These are phyloP conservation scores for Aegithalos caudatus DNA, from an alignment of 2,113 vertebrate species.

Conservation along the genomic window DNA sequence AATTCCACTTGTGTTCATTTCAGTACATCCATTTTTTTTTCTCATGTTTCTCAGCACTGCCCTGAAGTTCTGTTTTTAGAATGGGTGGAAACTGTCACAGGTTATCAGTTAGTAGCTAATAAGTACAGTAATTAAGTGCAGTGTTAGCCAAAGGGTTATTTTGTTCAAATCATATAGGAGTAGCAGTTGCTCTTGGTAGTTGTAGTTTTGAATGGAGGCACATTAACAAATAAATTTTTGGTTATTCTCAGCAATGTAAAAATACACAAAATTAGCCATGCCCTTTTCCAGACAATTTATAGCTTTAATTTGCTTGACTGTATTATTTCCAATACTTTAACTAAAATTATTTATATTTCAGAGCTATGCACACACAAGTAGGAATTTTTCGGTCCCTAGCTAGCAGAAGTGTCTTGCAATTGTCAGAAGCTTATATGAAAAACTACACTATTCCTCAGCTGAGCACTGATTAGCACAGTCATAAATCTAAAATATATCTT, in stretches of 20 bases:
- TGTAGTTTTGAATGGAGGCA: not conserved
- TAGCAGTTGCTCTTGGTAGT: not conserved
- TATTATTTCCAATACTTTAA: constrained; percentile 5
- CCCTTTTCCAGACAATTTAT: constrained; percentile 15
- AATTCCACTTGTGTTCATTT: constrained; percentile 17
- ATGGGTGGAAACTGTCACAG: not conserved
- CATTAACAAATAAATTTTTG: constrained; percentile 2
- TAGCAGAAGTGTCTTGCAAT: constrained; percentile 45
- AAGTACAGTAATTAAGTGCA: constrained; percentile 11
- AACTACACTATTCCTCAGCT: constrained; percentile 16
- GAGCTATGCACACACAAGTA: constrained; percentile 11
- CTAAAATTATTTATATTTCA: constrained; percentile 42
- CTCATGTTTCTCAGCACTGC: not conserved
- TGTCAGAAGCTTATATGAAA: constrained; percentile 23
- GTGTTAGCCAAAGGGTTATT: not conserved
- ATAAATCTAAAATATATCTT: constrained; percentile 38
- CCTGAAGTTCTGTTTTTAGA: not conserved
- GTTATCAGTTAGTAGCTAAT: constrained; percentile 14
- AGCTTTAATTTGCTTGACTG: constrained; percentile 44
- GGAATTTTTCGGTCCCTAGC: constrained; percentile 30
- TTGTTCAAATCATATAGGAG: not conserved
- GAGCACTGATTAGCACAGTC: constrained; percentile 33
- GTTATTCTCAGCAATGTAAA: constrained; percentile 40
- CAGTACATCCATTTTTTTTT: not conserved
- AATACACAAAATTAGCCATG: constrained; percentile 36